Base-by-base conservation (phyloP, 1,140 invertebrate species). In the Monomorium pharaonis region DNA sequence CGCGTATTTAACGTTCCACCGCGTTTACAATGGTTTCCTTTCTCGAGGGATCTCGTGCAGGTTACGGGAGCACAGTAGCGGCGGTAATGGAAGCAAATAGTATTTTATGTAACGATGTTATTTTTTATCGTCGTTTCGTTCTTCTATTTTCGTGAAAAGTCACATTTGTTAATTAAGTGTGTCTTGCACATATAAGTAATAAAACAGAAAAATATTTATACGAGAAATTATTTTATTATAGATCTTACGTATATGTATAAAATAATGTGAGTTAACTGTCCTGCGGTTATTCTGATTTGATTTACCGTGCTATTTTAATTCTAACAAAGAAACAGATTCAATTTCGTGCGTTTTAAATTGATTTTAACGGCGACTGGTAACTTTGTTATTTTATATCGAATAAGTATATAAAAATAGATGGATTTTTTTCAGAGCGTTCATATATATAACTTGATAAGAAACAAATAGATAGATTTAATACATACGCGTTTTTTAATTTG, bases 1-100 rank as follows among this genome's bases (percentile, higher is more conserved):
- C 47, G 9, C 21, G 42, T 63, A 85, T 90, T 92, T 90, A 90
- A 87, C 90, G 90, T 91, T 85, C 81, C 86, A 88, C 42, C 67
- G 88, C 84, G 87, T 89, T 90, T 87, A 90, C 83, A 85, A 21
- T 72, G 84, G 76, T 86, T 90, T 90, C 75, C 65, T 75, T 75
- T 76, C 42, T 24, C 63, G 67, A 18, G 67, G 51, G 78, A 72
- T 58, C 63, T 72, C 78, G 18, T 44, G 33, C 10, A n/a, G 30
- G 21, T 67, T 67, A 44, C 78, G 37, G 72, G 69, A 81, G 58
- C 7, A 42, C 16, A 12, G 77, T 49, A 1, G n/a, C 30, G 16
- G 16, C 12, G 30, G 16, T 70, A 56, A 72, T 44, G 24, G 21
- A 30, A 30, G 65, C 37, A 54, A 69, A 37, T 54, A 69, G 12